A percentile compares a stretch with the other conserved stretches of the same genome.
phyloP scores from a whole-genome alignment of 2,888 invertebrate genomes.

The Mesochorus sp. region DNA sequence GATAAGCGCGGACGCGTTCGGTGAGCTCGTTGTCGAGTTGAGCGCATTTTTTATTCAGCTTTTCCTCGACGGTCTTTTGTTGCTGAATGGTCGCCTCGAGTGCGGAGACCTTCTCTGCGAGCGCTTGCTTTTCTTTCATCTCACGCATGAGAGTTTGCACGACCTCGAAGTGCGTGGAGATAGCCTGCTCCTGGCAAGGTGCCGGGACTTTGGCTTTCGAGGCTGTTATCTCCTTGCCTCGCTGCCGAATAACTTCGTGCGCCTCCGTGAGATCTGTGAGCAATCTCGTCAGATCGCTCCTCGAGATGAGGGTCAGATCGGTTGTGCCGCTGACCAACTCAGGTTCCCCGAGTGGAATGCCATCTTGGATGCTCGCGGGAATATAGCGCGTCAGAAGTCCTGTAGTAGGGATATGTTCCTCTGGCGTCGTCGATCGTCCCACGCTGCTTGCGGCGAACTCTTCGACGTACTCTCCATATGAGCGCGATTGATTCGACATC shows the following conservation, averaged over 20 bases:
- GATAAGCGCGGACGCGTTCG: not conserved
- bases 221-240: not conserved
- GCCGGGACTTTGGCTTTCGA: not conserved
- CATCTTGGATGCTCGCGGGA: not conserved
- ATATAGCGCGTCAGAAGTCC: not conserved
- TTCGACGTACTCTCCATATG: too few relatives aligned
- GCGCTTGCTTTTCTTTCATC: not conserved
- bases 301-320: not conserved
- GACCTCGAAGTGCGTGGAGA: not conserved
- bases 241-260: not conserved
- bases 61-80: not conserved
- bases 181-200: not conserved
- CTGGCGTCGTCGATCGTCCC: not conserved
- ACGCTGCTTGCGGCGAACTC: too few relatives aligned
- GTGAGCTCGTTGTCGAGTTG: not conserved
- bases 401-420: not conserved
- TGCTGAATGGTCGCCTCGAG: not conserved
- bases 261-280: not conserved
- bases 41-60: not conserved
- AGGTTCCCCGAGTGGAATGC: not conserved
- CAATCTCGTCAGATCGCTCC: not conserved
- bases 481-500: too few relatives aligned
- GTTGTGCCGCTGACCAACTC: not conserved
- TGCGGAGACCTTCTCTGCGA: not conserved
- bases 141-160: not conserved